Evolutionary conservation across 1,140 invertebrate species (phyloP).

Genomic region (Drosophila watanabei): DNA sequence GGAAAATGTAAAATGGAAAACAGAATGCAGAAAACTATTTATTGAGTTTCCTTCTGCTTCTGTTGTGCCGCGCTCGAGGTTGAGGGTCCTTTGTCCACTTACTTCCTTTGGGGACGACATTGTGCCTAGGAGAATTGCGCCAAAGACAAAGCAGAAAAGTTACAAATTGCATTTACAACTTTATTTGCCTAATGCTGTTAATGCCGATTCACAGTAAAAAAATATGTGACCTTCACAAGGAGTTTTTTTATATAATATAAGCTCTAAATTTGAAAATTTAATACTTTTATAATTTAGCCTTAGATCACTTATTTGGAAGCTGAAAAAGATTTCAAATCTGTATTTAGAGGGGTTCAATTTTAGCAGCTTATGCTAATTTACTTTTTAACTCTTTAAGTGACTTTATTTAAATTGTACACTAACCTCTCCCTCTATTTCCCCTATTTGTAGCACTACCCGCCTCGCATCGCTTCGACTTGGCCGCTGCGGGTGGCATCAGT

Average conservation of each 20-base stretch:
- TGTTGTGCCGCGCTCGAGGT: constrained; percentile 29
- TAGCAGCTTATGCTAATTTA: no score
- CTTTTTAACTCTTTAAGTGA: no score
- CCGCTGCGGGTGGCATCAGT: constrained; percentile 86
- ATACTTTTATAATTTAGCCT: no score
- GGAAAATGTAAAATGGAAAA: constrained; percentile 58
- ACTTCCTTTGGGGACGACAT: constrained; percentile 55
- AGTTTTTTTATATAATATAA: background rate
- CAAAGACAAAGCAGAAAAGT: constrained; percentile 73
- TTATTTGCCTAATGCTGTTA: constrained; percentile 78
- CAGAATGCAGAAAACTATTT: constrained; percentile 73
- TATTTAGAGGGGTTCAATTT: no score
- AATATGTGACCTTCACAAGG: background rate
- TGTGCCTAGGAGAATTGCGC: constrained; percentile 53
- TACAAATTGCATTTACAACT: constrained; percentile 80
- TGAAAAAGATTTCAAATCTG: no score
- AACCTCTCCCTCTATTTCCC: background rate
- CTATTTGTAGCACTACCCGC: constrained; percentile 86
- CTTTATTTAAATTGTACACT: background rate
- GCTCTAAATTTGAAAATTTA: background rate
- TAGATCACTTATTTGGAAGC: no score
- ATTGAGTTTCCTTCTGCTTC: constrained; percentile 67
- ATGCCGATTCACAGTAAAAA: constrained; percentile 18
- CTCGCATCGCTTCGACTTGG: constrained; percentile 86
- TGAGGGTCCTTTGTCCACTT: constrained; percentile 45